Evolutionary conservation across 2,113 vertebrate species (phyloP), one percentile per base, ranked within the genome.

Genomic region (Laterallus jamaicensis): DNA sequence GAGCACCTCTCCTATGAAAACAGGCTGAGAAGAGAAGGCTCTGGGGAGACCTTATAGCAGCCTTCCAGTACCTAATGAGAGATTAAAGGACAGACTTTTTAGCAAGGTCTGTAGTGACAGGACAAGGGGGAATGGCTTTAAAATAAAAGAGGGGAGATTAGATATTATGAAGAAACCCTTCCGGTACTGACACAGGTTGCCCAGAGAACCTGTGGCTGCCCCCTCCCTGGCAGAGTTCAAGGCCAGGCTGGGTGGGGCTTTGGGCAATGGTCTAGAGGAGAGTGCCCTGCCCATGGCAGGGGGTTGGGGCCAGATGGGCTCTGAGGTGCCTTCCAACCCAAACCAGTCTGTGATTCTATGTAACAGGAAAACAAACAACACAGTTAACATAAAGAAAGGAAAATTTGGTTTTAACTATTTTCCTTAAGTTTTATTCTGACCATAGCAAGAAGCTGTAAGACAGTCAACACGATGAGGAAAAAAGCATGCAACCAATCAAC

Each of bases 201-300:
- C 44, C 44, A 47, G 44, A 47, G 44, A 47, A 47, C 8, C 44
- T 47, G 17, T 47, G 44, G 44, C 44, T 47, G 44, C 44, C 44
- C 17, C 17, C 15, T 49, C 37, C 42, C 24, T 64, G 58, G 20
- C 4, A 31, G 12, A 4, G 11, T 54, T 12, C 59, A 60, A 40
- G 62, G 26, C 2, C 32, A 80, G 55, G 12, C 0, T 55, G n/a
- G 60, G 40, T 1, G 10, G 12, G 21, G 6, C 47, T 62, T 8
- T 14, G 40, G 25, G 37, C 26, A 66, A 32, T 22, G 26, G 3
- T 39, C 80, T 24, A 15, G 25, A 28, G 11, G 4, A 11, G 37
- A 40, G 1, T 42, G n/a, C 40, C 47, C 49, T 49, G 39, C 7
- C 6, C 20, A 26, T 1, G 14, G 40, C 66, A 84, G 58, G 11